Conservation (phyloP, 2,888 invertebrate genomes). For the Sesia apiformis region DNA sequence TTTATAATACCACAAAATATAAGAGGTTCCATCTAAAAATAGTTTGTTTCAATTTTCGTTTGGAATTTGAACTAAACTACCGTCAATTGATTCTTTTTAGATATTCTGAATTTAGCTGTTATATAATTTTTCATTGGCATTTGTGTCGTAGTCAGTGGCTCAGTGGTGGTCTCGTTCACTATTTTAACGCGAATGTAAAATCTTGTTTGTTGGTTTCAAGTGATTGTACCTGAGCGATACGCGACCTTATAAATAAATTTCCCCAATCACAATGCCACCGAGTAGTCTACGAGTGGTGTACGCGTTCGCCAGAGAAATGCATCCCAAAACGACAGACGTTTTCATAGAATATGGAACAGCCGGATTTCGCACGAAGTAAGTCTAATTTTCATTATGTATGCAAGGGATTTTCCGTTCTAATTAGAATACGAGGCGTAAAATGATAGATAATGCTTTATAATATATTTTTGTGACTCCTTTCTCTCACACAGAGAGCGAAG, state of each 20-base stretch:
- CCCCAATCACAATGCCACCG: constrained; percentile 64
- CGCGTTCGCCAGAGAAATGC: constrained; percentile 86
- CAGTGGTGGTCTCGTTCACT: constrained; percentile 22
- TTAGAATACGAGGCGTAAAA: constrained; percentile 13
- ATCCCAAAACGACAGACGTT: constrained; percentile 79
- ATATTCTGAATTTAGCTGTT: too few species aligned
- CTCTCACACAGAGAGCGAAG: constrained; percentile 6
- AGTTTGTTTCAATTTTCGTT: too few species aligned
- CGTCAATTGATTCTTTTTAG: too few species aligned
- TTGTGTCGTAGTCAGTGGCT: neutral
- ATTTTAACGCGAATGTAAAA: constrained; percentile 58
- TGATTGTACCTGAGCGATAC: constrained; percentile 59
- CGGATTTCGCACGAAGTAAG: constrained; percentile 88
- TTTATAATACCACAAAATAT: too few species aligned
- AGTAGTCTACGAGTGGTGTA: constrained; percentile 79
- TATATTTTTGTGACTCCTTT: constrained; percentile 17
- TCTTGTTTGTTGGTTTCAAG: constrained; percentile 64
- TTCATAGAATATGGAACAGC: constrained; percentile 89
- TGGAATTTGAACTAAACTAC: too few species aligned
- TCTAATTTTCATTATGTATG: constrained; percentile 25
- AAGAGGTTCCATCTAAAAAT: too few species aligned
- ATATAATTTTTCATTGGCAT: neutral
- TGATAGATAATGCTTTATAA: constrained; percentile 1
- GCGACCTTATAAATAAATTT: constrained; percentile 63
- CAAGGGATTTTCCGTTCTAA: constrained; percentile 17